Evolutionary conservation across 2,113 vertebrate species (phyloP).

Genomic region (Silurus meridionalis): DNA sequence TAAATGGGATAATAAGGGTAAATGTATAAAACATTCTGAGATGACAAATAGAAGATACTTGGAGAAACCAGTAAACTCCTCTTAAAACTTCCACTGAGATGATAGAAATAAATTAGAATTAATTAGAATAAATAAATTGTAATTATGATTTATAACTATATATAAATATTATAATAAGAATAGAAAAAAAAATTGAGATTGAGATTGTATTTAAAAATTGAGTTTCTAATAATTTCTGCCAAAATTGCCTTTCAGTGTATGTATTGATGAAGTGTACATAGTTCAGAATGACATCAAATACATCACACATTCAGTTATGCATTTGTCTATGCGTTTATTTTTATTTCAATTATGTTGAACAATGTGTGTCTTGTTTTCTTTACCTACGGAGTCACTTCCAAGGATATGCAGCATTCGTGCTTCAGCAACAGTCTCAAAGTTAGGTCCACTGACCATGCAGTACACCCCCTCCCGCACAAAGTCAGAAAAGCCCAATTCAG

Average conservation of each 20-base stretch:
- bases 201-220: neutral
- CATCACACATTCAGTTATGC: neutral
- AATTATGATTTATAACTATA: too few relatives aligned
- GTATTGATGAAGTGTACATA: neutral
- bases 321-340: too few relatives aligned
- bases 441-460: slow-evolving; percentile 77
- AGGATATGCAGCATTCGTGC: slow-evolving; percentile 71
- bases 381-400: slow-evolving; percentile 75
- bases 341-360: neutral
- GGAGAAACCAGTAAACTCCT: neutral
- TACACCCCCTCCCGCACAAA: slow-evolving; percentile 71
- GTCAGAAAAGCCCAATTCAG: slow-evolving; percentile 63
- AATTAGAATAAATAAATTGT: neutral
- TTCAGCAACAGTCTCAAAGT: slow-evolving; percentile 76
- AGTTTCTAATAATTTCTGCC: neutral
- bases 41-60: neutral
- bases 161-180: too few relatives aligned
- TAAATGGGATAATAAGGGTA: neutral
- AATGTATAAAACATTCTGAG: neutral
- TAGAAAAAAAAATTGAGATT: neutral
- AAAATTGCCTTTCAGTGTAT: neutral
- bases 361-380: slow-evolving; percentile 36
- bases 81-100: slow-evolving; percentile 1
- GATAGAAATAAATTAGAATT: neutral
- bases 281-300: neutral